Evolutionary conservation across 2,113 vertebrate species (phyloP).

Genomic region (Salvelinus alpinus): DNA sequence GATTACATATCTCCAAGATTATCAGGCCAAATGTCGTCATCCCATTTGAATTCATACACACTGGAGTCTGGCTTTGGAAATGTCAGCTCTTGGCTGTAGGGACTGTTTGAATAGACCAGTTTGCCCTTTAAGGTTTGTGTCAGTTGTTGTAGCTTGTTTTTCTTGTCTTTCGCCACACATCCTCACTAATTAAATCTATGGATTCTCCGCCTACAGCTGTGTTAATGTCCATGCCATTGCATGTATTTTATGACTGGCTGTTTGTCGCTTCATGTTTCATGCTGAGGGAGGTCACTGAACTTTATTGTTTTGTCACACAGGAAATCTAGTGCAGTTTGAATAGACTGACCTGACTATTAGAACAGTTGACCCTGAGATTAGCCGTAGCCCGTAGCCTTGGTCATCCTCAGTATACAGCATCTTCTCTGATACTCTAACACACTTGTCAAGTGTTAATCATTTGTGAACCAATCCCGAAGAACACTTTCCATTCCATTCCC

Average conservation of each 20-base stretch:
- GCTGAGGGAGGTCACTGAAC: not conserved
- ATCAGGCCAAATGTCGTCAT: conserved; percentile 10
- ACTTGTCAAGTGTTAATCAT: no score
- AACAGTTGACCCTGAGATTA: not conserved
- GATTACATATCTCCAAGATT: conserved; percentile 10
- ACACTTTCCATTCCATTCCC: not conserved
- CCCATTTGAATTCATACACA: not conserved
- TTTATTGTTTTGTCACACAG: not conserved
- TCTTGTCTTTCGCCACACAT: not conserved
- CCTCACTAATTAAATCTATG: conserved; percentile 29
- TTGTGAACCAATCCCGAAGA: no score
- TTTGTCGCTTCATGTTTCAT: not conserved
- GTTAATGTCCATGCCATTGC: not conserved
- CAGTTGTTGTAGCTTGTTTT: conserved; percentile 1
- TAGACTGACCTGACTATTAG: no score
- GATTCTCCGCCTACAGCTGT: not conserved
- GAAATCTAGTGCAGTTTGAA: not conserved
- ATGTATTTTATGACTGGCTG: not conserved
- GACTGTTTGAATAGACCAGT: conserved; percentile 8
- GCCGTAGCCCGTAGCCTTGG: not conserved
- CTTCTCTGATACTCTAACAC: no score
- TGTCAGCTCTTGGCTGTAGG: not conserved
- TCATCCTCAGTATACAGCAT: no score
- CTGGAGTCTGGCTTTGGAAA: not conserved
- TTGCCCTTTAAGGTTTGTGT: not conserved